phyloP scores from a whole-genome alignment of 2,113 vertebrate genomes.

The Alexandromys fortis region DNA sequence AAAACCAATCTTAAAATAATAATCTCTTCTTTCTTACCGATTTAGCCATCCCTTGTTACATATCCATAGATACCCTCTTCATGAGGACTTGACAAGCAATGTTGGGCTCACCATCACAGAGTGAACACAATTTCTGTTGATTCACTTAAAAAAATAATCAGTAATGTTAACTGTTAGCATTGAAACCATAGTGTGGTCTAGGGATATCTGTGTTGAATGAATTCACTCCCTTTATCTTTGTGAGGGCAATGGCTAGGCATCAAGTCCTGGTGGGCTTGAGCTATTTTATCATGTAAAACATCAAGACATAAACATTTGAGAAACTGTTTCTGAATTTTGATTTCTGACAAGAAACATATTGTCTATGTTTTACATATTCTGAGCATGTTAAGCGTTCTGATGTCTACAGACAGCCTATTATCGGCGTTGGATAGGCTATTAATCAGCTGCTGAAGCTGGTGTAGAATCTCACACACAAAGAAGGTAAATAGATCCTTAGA shows the following conservation, averaged over 20 bases:
- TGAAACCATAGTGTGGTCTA: not conserved
- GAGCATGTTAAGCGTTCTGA: not conserved
- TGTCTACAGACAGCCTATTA: not conserved
- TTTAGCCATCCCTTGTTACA: not conserved
- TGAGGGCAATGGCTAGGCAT: not conserved
- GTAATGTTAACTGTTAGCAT: not conserved
- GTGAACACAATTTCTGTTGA: slow-evolving; percentile 13
- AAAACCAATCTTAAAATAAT: not conserved
- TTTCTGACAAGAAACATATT: slow-evolving; percentile 18
- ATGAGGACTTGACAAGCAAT: not conserved
- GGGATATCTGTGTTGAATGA: not conserved
- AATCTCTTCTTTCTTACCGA: not conserved
- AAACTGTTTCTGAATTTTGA: not conserved
- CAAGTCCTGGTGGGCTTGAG: not conserved
- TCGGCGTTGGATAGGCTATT: not conserved
- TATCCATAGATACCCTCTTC: not conserved
- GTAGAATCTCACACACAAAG: not conserved
- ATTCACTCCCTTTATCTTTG: not conserved
- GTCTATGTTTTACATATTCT: slow-evolving; percentile 15
- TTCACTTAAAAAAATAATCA: not conserved
- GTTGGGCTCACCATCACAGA: not conserved
- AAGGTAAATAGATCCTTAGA: slow-evolving; percentile 43
- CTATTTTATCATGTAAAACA: not conserved
- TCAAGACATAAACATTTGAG: not conserved
- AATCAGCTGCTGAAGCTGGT: not conserved